Conservation (phyloP, 2,797 vertebrate species). For the Sebastes elongatus region DNA sequence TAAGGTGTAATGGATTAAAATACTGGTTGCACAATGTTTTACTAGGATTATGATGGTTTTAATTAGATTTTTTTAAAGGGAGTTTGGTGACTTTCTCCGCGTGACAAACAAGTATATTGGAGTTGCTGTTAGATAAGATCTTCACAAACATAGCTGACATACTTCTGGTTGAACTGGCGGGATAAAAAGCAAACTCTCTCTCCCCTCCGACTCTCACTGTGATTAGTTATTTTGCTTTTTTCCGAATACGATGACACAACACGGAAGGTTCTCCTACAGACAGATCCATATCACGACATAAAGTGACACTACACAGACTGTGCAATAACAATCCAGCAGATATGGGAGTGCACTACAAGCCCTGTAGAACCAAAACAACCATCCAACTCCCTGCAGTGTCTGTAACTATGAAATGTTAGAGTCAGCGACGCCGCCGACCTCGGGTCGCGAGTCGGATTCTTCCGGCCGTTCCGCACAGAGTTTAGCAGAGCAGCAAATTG, state of each 20-base stretch:
- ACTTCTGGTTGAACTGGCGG: too few species aligned
- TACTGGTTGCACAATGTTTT: background rate
- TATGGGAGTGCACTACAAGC: background rate
- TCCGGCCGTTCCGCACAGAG: background rate
- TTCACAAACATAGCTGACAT: too few species aligned
- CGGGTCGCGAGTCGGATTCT: background rate
- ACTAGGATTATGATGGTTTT: background rate
- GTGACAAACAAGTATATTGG: too few species aligned
- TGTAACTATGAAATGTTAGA: background rate
- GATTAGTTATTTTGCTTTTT: background rate
- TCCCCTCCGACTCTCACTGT: background rate
- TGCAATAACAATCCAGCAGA: background rate
- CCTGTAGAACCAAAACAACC: background rate
- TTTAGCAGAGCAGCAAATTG: conserved; percentile 6
- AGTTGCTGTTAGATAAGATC: too few species aligned
- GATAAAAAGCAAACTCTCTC: background rate
- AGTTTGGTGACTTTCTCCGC: background rate
- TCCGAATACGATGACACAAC: background rate
- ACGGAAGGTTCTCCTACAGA: background rate
- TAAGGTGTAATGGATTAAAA: background rate
- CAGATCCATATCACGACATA: too few species aligned
- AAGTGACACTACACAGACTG: background rate
- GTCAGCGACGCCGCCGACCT: background rate
- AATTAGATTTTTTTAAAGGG: background rate
- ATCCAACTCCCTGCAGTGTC: background rate